Evolutionary conservation across 30 jellyfish, hydroid and myxozoan species (phyloP).

Genomic region (Hydractinia echinata): DNA sequence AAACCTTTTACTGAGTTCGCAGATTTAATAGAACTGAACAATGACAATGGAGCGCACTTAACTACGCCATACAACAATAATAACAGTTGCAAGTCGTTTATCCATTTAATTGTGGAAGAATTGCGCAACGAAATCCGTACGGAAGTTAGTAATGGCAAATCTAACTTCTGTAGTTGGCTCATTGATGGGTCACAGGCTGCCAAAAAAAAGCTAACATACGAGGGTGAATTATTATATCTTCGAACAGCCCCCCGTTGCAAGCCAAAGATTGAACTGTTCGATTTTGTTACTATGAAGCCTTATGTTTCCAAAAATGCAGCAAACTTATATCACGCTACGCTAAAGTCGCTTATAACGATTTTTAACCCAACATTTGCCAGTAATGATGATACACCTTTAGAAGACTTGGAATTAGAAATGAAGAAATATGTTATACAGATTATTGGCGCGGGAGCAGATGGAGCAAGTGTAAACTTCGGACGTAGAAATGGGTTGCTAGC

Average conservation of each 20-base stretch:
- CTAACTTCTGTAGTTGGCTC: background rate
- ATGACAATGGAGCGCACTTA: background rate
- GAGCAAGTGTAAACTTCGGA: slow-evolving; percentile 19
- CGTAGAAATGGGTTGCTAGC: slow-evolving; percentile 6
- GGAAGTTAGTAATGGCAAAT: background rate
- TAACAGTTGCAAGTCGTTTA: background rate
- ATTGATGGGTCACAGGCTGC: slow-evolving; percentile 2
- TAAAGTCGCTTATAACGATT: background rate
- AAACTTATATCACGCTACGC: slow-evolving; percentile 3
- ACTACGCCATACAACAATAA: background rate
- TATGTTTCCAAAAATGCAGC: slow-evolving; percentile 9
- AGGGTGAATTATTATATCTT: background rate
- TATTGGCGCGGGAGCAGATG: slow-evolving; percentile 18
- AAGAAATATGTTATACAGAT: background rate
- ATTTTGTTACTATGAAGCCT: background rate
- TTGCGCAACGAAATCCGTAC: background rate
- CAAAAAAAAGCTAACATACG: background rate
- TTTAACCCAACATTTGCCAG: background rate
- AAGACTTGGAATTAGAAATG: background rate
- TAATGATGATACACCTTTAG: background rate
- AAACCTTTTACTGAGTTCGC: background rate
- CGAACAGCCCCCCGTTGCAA: background rate
- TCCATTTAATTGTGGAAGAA: background rate
- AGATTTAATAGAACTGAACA: background rate
- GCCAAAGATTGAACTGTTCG: background rate